Conservation (phyloP, 2,888 invertebrate genomes). For the Diplazon laetatorius region DNA sequence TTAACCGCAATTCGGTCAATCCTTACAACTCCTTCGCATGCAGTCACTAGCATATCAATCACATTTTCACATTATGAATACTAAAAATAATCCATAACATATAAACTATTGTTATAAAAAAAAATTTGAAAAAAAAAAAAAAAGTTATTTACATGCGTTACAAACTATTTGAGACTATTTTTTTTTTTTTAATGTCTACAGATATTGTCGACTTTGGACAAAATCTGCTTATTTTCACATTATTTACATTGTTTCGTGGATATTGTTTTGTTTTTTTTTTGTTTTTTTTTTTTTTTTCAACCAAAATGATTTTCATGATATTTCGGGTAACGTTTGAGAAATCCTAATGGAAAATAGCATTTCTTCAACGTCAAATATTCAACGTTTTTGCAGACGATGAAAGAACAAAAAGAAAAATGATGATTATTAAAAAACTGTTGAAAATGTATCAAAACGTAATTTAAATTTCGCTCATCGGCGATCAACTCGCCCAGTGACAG, state of each 20-base stretch:
- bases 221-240: constrained; percentile 61
- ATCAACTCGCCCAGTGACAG: constrained; percentile 1
- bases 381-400: neutral
- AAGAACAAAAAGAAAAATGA: too few species aligned
- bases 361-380: neutral
- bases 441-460: neutral
- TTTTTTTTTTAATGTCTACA: constrained; percentile 27
- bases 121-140: too few species aligned
- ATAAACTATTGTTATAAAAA: constrained; percentile 70
- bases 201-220: constrained; percentile 41
- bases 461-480: neutral
- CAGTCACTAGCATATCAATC: constrained; percentile 81
- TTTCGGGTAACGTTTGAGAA: constrained; percentile 18
- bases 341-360: constrained; percentile 1
- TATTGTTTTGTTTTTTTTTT: too few species aligned
- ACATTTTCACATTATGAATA: constrained; percentile 75
- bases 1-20: constrained; percentile 52
- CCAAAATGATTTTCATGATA: neutral
- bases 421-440: neutral
- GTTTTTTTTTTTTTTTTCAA: too few species aligned
- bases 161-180: constrained; percentile 68
- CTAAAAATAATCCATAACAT: constrained; percentile 55
- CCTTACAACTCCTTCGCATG: constrained; percentile 67
- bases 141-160: constrained; percentile 77
- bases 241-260: constrained; percentile 73